These are phyloP conservation scores for Chaunax sp. DNA, from an alignment of 2,797 vertebrate species.

Conservation along the genomic window DNA sequence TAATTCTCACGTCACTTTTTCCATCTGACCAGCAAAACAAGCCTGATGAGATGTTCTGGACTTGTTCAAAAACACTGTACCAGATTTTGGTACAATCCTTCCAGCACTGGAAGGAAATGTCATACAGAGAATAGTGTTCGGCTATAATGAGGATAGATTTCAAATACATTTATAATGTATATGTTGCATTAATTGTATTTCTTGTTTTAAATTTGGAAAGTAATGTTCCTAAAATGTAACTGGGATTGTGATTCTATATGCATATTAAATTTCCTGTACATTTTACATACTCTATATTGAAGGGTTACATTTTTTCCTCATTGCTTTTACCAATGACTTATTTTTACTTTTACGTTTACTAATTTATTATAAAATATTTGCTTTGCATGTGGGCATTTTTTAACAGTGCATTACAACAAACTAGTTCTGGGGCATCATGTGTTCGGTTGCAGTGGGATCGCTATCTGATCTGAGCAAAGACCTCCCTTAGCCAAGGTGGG, in stretches of 20 bases:
- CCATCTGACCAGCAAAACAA: constrained; percentile 7
- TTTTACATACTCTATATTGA: too few relatives aligned
- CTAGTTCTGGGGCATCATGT: neutral
- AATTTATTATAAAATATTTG: neutral
- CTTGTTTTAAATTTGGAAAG: neutral
- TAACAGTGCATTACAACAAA: neutral
- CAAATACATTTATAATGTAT: neutral
- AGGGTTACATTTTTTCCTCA: too few relatives aligned
- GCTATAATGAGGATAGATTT: constrained; percentile 8
- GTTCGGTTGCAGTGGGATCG: constrained; percentile 65
- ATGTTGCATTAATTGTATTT: constrained; percentile 12
- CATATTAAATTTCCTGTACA: neutral
- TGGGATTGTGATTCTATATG: too few relatives aligned
- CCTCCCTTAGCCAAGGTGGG: constrained; percentile 91
- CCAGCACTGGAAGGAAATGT: constrained; percentile 14
- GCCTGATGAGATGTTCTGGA: neutral
- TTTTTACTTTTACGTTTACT: too few relatives aligned
- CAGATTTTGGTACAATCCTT: constrained; percentile 64
- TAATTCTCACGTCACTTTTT: constrained; percentile 18
- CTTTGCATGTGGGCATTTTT: neutral
- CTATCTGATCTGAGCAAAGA: constrained; percentile 84
- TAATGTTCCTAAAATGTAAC: neutral
- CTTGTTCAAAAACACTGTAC: constrained; percentile 4
- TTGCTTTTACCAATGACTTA: too few relatives aligned
- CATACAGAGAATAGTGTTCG: neutral